Percentiles rank a stretch among this genome's conserved stretches.
Conservation (phyloP, 2,888 invertebrate species). For the Thereva nobilitata region DNA sequence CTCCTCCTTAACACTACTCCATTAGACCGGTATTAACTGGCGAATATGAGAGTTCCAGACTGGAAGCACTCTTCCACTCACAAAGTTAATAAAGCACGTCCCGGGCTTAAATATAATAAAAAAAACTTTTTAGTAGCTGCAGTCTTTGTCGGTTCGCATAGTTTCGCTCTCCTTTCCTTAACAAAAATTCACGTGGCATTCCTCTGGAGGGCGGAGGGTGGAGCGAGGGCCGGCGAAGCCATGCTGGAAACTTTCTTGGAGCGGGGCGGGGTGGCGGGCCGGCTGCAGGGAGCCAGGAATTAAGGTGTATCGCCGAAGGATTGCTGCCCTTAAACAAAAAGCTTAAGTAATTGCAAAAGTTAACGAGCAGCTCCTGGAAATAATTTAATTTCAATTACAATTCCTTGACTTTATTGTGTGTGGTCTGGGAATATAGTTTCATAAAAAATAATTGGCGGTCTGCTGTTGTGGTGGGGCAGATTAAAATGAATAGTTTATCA, state of each 20-base stretch:
- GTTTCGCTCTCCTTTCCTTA: slow-evolving; percentile 6
- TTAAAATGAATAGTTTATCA: too few species aligned
- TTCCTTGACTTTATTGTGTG: background rate
- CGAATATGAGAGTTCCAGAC: slow-evolving; percentile 22
- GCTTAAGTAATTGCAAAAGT: slow-evolving; percentile 12
- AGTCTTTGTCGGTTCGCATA: slow-evolving; percentile 7
- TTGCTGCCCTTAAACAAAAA: slow-evolving; percentile 11
- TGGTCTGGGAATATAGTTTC: too few species aligned
- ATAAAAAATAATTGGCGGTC: too few species aligned
- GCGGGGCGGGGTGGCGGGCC: background rate
- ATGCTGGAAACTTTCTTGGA: too few species aligned
- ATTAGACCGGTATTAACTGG: slow-evolving; percentile 22
- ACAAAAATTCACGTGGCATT: slow-evolving; percentile 21
- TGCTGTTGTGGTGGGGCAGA: too few species aligned
- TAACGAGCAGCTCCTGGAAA: slow-evolving; percentile 12
- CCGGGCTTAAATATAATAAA: slow-evolving; percentile 39
- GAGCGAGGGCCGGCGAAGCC: too few species aligned
- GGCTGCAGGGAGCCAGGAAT: background rate
- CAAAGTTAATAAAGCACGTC: slow-evolving; percentile 41
- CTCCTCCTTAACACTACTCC: slow-evolving; percentile 1
- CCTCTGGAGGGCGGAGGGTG: background rate
- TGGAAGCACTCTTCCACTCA: slow-evolving; percentile 32
- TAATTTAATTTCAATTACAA: slow-evolving; percentile 19
- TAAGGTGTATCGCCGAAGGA: slow-evolving; percentile 10
- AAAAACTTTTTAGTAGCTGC: slow-evolving; percentile 29